Conservation (phyloP, 2,888 invertebrate genomes). For the Epirrita christyi region DNA sequence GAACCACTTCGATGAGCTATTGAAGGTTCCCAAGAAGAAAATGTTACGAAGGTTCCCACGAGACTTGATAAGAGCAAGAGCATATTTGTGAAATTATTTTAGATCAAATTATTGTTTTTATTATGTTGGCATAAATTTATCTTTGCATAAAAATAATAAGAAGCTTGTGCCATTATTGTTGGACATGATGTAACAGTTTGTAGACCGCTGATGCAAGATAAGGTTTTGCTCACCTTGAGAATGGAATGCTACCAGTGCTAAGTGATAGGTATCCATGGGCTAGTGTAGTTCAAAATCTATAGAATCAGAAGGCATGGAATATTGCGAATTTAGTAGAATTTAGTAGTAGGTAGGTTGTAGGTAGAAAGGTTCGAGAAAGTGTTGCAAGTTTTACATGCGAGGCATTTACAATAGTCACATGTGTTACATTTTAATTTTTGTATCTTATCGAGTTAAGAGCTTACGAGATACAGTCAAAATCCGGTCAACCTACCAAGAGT, state of each 20-base stretch:
- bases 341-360: not conserved
- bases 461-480: too few species aligned
- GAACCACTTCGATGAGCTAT: slow-evolving; percentile 28
- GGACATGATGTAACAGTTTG: slow-evolving; percentile 63
- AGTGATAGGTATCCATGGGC: slow-evolving; percentile 25
- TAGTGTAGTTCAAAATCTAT: slow-evolving; percentile 1
- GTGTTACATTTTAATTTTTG: too few species aligned
- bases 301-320: not conserved
- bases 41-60: slow-evolving; percentile 23
- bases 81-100: not conserved
- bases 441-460: too few species aligned
- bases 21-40: slow-evolving; percentile 26
- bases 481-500: too few species aligned
- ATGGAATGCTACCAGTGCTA: slow-evolving; percentile 70
- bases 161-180: slow-evolving; percentile 26
- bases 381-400: not conserved
- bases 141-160: not conserved
- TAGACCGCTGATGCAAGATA: slow-evolving; percentile 61
- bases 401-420: too few species aligned
- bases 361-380: not conserved
- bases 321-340: not conserved
- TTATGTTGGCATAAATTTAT: not conserved
- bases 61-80: slow-evolving; percentile 15
- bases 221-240: slow-evolving; percentile 71
- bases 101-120: not conserved